phyloP scores from a whole-genome alignment of 2,113 vertebrate species.

The Cardinalis cardinalis region DNA sequence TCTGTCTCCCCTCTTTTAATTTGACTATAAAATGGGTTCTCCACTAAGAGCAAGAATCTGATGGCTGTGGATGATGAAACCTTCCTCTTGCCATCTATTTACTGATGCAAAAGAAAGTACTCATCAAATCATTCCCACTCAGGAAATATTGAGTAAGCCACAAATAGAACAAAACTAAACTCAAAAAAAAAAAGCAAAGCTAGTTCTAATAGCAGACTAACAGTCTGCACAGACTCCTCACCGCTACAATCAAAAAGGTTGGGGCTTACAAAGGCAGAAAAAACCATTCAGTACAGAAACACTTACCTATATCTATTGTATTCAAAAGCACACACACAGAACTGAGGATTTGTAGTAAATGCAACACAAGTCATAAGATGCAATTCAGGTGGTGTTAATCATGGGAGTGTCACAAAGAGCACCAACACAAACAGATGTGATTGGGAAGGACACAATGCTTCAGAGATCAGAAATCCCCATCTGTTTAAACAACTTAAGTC shows the following conservation, averaged over 20 bases:
- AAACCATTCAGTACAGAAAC: background rate
- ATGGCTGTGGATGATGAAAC: background rate
- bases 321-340: background rate
- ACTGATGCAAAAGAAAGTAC: background rate
- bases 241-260: background rate
- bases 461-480: background rate
- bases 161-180: background rate
- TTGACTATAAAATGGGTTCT: background rate
- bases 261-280: background rate
- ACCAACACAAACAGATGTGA: background rate
- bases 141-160: background rate
- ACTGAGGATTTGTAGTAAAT: background rate
- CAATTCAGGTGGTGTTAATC: background rate
- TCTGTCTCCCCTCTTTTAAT: background rate
- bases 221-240: background rate
- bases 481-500: background rate
- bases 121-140: background rate
- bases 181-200: background rate
- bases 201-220: background rate
- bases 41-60: background rate
- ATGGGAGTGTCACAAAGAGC: background rate
- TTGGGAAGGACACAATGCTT: background rate
- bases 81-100: background rate
- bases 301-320: background rate
- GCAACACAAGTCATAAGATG: background rate